Base-by-base conservation (phyloP, 2,888 invertebrate genomes). In the Drosophila anomalata region DNA sequence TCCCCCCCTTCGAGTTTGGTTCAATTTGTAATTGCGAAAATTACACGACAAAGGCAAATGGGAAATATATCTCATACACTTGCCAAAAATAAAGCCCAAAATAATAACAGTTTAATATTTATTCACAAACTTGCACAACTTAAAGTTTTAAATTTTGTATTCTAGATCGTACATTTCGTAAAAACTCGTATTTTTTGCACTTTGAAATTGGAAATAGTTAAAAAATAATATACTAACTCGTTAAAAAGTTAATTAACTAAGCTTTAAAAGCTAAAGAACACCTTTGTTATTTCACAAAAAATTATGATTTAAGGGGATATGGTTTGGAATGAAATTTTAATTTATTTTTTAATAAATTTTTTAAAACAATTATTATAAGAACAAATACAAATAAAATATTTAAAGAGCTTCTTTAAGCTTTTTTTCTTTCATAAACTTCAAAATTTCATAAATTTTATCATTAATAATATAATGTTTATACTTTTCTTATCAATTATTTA, bases 21-120 rank as follows among this genome's bases (percentile, higher is more conserved):
- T 57, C 54, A 57, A 72, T 58, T 62, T 60, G 46, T 62, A 68
- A 76, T 73, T 73, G 63, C 51, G 29, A 51, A 76, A 68, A 65
- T 68, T 65, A 60, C 29, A 42, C 14, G 48, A 60, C 42, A 72
- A 55, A n/a, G 14, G 36, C 12, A 57, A 54, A 59, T 52, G 44
- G 3, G 17, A 58, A 58, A 24, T 47, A 22, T 12, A n/a, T 7
- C 17, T 9, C 11, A 22, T 11, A 31, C 55, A 55, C 55, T 33
- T n/a, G n/a, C 0, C 12, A 33, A 39, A 48, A 41, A 47, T 22
- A 14, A 44, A 29, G 17, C 14, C 14, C 1, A 7, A n/a, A 39
- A 8, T 1, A 14, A 14, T 14, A 8, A n/a, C n/a, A 4, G 3
- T 4, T 36, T 0, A 33, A 33, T 24, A 4, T 29, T 29, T 60